Percentiles rank a stretch among this genome's conserved stretches.
Evolutionary conservation across 2,113 vertebrate species (phyloP).

Genomic region (Empidonax traillii): DNA sequence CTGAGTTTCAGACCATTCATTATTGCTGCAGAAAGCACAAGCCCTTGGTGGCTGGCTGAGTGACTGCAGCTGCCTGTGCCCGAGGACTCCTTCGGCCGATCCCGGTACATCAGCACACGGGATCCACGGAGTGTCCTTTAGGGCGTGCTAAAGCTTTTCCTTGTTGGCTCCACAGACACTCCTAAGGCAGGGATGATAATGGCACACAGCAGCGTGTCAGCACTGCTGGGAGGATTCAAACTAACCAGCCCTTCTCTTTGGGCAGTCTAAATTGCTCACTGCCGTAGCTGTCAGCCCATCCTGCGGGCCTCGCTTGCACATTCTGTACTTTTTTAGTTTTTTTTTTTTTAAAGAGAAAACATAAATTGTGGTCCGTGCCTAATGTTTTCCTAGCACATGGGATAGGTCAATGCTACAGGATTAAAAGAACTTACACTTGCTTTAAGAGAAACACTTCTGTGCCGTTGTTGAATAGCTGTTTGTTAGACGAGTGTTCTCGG

Average conservation of each 20-base stretch:
- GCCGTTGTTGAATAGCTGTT: constrained; percentile 60
- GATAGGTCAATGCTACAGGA: constrained; percentile 49
- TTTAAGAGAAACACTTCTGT: constrained; percentile 64
- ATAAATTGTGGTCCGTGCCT: constrained; percentile 76
- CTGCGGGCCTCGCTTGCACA: constrained; percentile 66
- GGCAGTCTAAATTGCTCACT: constrained; percentile 55
- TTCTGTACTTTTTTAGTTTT: constrained; percentile 46
- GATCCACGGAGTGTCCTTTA: not conserved
- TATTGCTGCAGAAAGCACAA: not conserved
- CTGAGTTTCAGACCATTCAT: constrained; percentile 4
- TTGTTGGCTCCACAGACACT: constrained; percentile 32
- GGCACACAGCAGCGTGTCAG: not conserved
- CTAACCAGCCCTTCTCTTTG: constrained; percentile 32
- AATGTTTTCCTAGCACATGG: constrained; percentile 68
- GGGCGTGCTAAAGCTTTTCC: constrained; percentile 10
- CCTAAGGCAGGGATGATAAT: not conserved
- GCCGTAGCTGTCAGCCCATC: constrained; percentile 57
- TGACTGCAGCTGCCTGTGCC: not conserved
- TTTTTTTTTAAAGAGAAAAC: not conserved
- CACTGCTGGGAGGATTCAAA: not conserved
- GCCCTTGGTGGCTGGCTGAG: not conserved
- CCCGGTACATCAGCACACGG: not conserved
- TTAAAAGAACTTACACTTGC: constrained; percentile 24
- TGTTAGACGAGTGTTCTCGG: constrained; percentile 45
- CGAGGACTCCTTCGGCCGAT: not conserved